Base-by-base conservation (phyloP, 2,797 vertebrate genomes). In the Alauda arvensis region DNA sequence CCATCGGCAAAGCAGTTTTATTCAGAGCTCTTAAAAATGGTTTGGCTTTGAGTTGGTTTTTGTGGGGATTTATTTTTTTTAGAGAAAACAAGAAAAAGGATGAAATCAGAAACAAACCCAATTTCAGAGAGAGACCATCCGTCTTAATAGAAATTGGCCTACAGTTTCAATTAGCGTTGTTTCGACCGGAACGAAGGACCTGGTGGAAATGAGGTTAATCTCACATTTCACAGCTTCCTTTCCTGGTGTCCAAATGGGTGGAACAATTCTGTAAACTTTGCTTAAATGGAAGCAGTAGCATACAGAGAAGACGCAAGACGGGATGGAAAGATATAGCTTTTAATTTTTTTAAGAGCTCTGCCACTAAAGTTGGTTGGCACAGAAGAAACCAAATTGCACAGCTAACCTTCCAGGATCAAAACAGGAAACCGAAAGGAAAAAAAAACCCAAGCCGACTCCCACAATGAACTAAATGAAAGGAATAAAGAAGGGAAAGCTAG, bases 1-100 rank as follows among this genome's bases (percentile, higher is more conserved):
- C 84, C 83, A 63, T 26, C 60, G 85, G 94, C 95, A 96, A 96
- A 97, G 95, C 95, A 93, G 91, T 87, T 95, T 92, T 83, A 83
- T 80, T 94, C 94, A 95, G 93, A 96, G 95, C 95, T 96, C 95
- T 96, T 96, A 94, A 96, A 95, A 96, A 96, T 60, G 49, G 56
- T 76, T 91, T 91, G 77, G 39, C 31, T 85, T 94, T 89, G 66
- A 51, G 24, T 70, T 63, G 43, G 1, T 25, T 93, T 87, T 72
- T 39, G 37, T 34, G 57, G 55, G 46, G 20, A 28, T 20, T 57
- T 63, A 11, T 25, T 57, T n/a, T 34, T 75, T 65, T 56, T 42
- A 40, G 86, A 80, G 42, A 79, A 89, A 90, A 65, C 26, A 67
- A 87, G 31, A 80, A 65, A 77, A 90, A 90, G 33, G 43, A 83